Evolutionary conservation across 2,113 vertebrate genomes (phyloP).

Genomic region (Pedionomus torquatus): DNA sequence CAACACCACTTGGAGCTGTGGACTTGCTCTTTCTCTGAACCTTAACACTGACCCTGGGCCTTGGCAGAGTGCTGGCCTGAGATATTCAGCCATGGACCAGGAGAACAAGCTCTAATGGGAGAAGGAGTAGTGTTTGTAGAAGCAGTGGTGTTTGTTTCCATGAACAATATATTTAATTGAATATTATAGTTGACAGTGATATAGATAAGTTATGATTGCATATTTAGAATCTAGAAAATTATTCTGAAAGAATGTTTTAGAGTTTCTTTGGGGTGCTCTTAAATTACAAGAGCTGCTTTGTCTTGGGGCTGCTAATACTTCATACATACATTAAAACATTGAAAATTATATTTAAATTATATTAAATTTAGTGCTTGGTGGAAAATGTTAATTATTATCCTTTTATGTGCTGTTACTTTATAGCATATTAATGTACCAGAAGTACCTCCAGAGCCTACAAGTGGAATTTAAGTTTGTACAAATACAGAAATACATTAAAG

Average conservation of each 20-base stretch:
- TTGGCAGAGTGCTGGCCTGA: neutral
- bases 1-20: neutral
- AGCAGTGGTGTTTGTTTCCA: neutral
- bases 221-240: neutral
- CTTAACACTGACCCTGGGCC: neutral
- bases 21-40: neutral
- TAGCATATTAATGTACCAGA: neutral
- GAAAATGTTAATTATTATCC: constrained; percentile 16
- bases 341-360: neutral
- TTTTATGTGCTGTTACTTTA: neutral
- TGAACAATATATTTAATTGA: neutral
- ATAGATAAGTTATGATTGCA: neutral
- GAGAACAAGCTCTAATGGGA: neutral
- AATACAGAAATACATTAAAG: neutral
- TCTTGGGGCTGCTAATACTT: neutral
- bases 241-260: neutral
- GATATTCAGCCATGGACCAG: neutral
- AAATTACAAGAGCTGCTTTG: neutral
- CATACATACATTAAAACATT: neutral
- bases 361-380: neutral
- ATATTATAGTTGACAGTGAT: neutral
- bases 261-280: neutral
- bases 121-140: neutral
- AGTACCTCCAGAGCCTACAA: neutral
- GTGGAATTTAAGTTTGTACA: neutral